Conservation (phyloP, 1,140 invertebrate species). For the Theocolax elegans region DNA sequence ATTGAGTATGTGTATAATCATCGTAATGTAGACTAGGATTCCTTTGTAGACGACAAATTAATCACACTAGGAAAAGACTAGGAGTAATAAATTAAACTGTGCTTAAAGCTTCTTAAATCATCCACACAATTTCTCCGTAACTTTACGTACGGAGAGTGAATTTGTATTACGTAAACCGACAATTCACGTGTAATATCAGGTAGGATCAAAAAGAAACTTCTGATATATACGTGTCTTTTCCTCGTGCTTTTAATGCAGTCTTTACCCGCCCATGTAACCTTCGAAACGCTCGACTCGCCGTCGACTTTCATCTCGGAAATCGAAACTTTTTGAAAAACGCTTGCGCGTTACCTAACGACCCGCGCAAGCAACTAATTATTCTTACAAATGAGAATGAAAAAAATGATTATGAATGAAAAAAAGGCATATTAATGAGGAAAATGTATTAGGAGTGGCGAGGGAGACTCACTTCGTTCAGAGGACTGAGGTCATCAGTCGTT, state of each 20-base stretch:
- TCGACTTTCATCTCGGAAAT: conserved; percentile 22
- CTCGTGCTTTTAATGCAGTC: neutral
- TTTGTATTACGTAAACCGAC: neutral
- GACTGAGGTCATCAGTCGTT: conserved; percentile 56
- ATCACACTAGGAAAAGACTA: too few species aligned
- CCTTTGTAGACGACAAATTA: too few species aligned
- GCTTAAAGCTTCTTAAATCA: neutral
- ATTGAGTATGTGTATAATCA: too few species aligned
- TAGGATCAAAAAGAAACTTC: neutral
- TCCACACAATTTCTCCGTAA: neutral
- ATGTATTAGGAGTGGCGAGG: neutral
- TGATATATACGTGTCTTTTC: neutral
- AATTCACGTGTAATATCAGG: neutral
- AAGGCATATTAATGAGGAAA: neutral
- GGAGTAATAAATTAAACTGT: neutral
- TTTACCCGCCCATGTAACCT: conserved; percentile 8
- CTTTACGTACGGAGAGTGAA: neutral
- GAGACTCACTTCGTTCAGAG: conserved; percentile 63
- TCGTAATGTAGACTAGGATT: too few species aligned
- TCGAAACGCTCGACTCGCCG: conserved; percentile 5
- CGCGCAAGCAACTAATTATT: conserved; percentile 3
- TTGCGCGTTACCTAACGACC: neutral
- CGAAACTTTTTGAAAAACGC: conserved; percentile 29
- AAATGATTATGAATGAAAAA: neutral
- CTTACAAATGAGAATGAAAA: neutral